Base-by-base conservation (phyloP, 2,888 invertebrate species). In the Drosophila yooni region DNA sequence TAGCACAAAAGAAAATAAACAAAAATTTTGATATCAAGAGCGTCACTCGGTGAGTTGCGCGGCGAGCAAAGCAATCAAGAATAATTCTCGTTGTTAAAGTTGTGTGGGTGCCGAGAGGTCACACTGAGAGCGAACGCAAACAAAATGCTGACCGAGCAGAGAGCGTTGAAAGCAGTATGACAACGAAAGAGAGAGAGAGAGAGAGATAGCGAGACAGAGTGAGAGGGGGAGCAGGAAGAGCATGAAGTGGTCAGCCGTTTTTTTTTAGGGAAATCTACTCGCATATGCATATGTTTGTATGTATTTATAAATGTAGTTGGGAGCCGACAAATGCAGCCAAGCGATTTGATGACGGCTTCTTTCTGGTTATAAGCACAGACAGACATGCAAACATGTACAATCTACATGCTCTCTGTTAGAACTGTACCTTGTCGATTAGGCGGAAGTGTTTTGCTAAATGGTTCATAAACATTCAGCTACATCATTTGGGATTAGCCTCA, bases 1-100 rank as follows among this genome's bases (percentile, higher is more conserved):
- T 31, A 72, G 67, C 72, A 76, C 73, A 89, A 85, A 89, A 73
- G 80, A 85, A 89, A 89, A 89, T 76, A 89, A 89, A 82, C 85
- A 89, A 88, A 87, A 87, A 81, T 70, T 58, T 75, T 76, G 69
- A 83, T 84, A 83, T 88, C 63, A 79, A 75, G 73, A 75, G 76
- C 75, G 57, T 54, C 70, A 61, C 48, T 70, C 31, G 33, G 67
- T 67, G 64, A 66, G 76, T 63, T 65, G 59, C 68, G 80, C 72
- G 50, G 25, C 76, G 46, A 68, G 69, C 48, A 27, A 66, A 38
- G 63, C 77, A 76, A 71, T 71, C 71, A 74, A 84, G 83, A 83
- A 89, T 74, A 60, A 69, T 86, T 89, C 81, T 82, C 76, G 64
- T 65, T 59, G 52, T 60, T 76, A 59, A 68, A 68, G 67, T 75